Conservation (phyloP, 2,888 invertebrate species). For the Caenorhabditis sp. region DNA sequence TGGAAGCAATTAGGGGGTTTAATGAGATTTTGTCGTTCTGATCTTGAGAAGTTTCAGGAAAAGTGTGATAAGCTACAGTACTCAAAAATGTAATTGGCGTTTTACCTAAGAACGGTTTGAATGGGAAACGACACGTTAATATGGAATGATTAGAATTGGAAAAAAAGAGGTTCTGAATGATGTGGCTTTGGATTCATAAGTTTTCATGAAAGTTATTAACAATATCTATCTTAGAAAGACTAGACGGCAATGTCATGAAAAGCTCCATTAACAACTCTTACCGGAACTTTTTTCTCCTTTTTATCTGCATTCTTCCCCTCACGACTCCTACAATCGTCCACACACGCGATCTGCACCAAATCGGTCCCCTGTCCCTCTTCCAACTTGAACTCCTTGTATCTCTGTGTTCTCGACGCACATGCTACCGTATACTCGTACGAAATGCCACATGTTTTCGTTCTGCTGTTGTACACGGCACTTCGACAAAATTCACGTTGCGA, state of each 20-base stretch:
- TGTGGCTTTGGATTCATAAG: no score
- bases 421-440: conserved; percentile 75
- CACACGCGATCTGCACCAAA: conserved; percentile 72
- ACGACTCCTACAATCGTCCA: conserved; percentile 67
- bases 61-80: no score
- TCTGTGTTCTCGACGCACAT: conserved; percentile 62
- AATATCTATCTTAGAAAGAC: no score
- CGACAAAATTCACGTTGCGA: conserved; percentile 80
- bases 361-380: conserved; percentile 61
- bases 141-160: no score
- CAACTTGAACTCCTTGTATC: conserved; percentile 72
- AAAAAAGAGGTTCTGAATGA: no score
- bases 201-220: no score
- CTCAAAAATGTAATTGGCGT: no score
- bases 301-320: conserved; percentile 38
- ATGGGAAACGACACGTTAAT: no score
- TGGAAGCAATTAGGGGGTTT: background rate
- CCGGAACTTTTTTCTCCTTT: conserved; percentile 47
- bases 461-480: conserved; percentile 79
- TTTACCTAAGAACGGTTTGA: no score
- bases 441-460: conserved; percentile 78
- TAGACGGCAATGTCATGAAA: no score
- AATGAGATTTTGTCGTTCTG: background rate
- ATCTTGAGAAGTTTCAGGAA: no score
- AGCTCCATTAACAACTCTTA: no score